Evolutionary conservation across 2,888 invertebrate genomes (phyloP), one percentile per base, ranked within the genome.

Genomic region (Amphiduros pacificus): DNA sequence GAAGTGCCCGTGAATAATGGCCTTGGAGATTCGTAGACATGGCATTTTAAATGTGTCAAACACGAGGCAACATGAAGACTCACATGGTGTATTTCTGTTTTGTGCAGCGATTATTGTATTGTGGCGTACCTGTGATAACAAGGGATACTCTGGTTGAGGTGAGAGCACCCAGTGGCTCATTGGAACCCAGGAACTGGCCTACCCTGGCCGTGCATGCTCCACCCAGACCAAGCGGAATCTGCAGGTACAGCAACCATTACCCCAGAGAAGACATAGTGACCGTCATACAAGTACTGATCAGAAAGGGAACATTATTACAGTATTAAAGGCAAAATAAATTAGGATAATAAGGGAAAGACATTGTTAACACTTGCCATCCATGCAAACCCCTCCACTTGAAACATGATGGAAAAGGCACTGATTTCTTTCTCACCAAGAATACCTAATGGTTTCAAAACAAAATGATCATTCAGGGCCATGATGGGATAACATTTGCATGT

Each of bases 381-480:
- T n/a, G 66, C 70, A 60, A 71, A 71, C 22, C 71, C 71, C 32
- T 71, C 71, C 22, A 71, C 66, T 44, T 71, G 71, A 53, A 69
- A 71, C 17, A 62, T 59, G 28, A 71, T 71, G 26, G 67, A 68
- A 49, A 64, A 71, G 1, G 71, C 67, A 54, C 67, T 67, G 28
- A 71, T 61, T 17, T 67, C 71, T 24, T 52, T 51, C 26, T 65
- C 64, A 50, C 67, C 61, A 22, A 68, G 58, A 29, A 71, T 26
- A 36, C 58, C 58, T 58, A 9, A 44, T 28, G 44, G n/a, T n/a
- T n/a, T n/a, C n/a, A n/a, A 40, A 40, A 17, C 14, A 40, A 40
- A 17, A 17, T 40, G 40, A n/a, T 14, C n/a, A 40, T 40, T 17
- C 14, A 17, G 14, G n/a, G n/a, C 40, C 14, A 40, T 17, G n/a